These are phyloP conservation scores for Chitala chitala DNA, from an alignment of 2,113 vertebrate species.

Conservation along the genomic window DNA sequence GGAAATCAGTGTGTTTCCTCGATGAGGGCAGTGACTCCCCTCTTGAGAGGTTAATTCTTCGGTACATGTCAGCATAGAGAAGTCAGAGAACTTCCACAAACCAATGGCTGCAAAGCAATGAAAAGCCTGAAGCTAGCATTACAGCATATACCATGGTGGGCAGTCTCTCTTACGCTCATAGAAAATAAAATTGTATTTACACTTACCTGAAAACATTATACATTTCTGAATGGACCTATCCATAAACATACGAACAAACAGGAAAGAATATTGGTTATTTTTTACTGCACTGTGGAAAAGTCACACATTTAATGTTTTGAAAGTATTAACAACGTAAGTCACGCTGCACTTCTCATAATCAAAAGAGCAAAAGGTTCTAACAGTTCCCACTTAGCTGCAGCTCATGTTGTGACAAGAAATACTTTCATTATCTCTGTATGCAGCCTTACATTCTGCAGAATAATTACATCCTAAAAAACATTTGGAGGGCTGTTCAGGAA, in stretches of 20 bases:
- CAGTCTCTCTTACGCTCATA: background rate
- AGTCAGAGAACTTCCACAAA: background rate
- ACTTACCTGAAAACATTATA: no score
- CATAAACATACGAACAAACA: background rate
- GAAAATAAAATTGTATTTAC: background rate
- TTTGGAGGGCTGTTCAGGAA: no score
- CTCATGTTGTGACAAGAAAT: no score
- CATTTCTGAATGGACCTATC: no score
- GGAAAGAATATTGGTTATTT: background rate
- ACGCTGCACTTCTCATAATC: no score
- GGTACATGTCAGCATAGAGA: conserved; percentile 5
- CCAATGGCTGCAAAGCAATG: background rate
- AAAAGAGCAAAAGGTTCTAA: no score
- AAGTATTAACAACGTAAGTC: no score
- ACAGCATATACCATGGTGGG: background rate
- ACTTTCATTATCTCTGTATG: no score
- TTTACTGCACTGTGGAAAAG: background rate
- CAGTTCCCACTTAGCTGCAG: no score
- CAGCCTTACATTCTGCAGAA: no score
- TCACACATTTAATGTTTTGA: no score
- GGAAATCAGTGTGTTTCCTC: background rate
- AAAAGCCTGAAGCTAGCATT: background rate
- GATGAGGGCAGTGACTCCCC: conserved; percentile 10
- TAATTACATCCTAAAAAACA: no score
- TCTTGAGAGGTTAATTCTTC: conserved; percentile 17